A percentile compares a stretch with the other conserved stretches of the same genome.
Evolutionary conservation across 2,888 invertebrate species (phyloP).

Genomic region (Ganaspis brasiliensis): DNA sequence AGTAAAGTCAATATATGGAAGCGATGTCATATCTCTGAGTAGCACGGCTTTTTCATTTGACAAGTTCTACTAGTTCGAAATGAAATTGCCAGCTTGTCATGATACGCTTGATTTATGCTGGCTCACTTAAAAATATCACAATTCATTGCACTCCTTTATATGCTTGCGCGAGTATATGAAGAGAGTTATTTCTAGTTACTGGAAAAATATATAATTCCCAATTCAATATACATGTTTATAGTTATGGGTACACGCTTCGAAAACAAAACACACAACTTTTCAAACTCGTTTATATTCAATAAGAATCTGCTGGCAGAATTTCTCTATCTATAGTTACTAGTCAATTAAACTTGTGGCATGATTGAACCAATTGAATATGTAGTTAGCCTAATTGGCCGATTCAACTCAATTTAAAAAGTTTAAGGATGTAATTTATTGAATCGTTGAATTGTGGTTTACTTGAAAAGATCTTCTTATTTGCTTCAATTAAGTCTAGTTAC

Average conservation of each 20-base stretch:
- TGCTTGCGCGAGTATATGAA: background rate
- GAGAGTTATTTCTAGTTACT: background rate
- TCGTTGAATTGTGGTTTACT: conserved; percentile 43
- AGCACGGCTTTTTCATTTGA: conserved; percentile 22
- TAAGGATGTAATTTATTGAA: conserved; percentile 44
- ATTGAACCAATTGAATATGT: conserved; percentile 44
- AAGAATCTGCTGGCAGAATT: conserved; percentile 24
- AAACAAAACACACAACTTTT: background rate
- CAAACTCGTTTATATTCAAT: conserved; percentile 9
- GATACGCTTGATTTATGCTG: conserved; percentile 4
- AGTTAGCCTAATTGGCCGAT: conserved; percentile 41
- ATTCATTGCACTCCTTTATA: background rate
- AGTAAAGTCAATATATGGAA: conserved; percentile 16
- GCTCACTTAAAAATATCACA: conserved; percentile 11
- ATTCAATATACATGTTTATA: background rate
- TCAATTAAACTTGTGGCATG: conserved; percentile 43
- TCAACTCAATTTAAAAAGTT: conserved; percentile 44
- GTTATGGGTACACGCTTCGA: background rate
- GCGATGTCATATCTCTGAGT: conserved; percentile 23
- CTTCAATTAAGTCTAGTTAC: conserved; percentile 38
- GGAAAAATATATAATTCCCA: background rate
- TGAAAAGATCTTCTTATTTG: conserved; percentile 41
- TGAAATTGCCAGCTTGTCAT: conserved; percentile 25
- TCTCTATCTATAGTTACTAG: conserved; percentile 40
- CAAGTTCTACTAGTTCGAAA: conserved; percentile 7